Evolutionary conservation across 1,140 invertebrate genomes (phyloP), one percentile per base, ranked within the genome.

Genomic region (Alviniconcha marisindica): DNA sequence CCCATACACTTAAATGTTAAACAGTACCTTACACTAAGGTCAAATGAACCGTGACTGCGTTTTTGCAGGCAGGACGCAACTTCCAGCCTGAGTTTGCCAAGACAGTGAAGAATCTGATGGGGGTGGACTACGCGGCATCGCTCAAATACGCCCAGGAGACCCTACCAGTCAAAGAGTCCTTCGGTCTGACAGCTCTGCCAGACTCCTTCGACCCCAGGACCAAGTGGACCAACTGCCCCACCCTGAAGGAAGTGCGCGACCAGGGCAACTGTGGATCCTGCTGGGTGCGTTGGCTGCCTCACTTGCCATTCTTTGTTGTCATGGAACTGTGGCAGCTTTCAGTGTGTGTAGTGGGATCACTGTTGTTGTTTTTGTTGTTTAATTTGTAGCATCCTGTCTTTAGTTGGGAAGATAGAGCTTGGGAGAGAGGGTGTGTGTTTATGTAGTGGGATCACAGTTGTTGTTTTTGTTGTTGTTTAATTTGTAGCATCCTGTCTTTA

Each of bases 221-320:
- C 24, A 85, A 90, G 40, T 91, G 91, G 91, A 84, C 90, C 69
- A 91, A 97, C 87, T 98, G 97, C 84, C 96, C 96, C 0, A 97
- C 97, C 0, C 86, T 94, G 28, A 92, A 92, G 83, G 92, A 93
- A 87, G 90, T 94, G 77, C 85, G 94, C 51, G 94, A 94, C 85
- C 94, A 94, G 86, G 93, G 94, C 7, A 90, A 91, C 48, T 94
- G 93, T 90, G 94, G 94, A 36, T 94, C 94, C 38, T 95, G 94
- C 89, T 95, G 93, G 93, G 93, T 94, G 88, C 2, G 36, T 21
- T 48, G 18, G 44, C 44, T 48, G 44, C 18, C 18, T 5, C 18
- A 48, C 7, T 48, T 48, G 44, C n/a, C 14, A 28, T 14, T 36
- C 12, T 69, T 69, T 12, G n/a, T 69, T 14, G 63, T 69, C 15